Base-by-base conservation (phyloP, 2,113 vertebrate species). In the Festucalex cinctus region DNA sequence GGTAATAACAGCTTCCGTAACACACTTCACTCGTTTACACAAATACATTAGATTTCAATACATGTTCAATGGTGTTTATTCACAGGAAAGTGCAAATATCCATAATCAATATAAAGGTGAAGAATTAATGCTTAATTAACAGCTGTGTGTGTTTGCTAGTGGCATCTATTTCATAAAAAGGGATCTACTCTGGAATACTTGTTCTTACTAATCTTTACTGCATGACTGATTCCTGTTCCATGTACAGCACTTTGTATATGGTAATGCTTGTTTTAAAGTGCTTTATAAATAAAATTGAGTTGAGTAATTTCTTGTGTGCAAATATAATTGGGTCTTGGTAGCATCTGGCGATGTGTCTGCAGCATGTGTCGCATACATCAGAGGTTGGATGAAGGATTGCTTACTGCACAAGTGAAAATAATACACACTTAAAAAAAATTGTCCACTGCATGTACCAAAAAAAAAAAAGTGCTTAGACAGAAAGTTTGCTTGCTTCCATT, bases 41-140 rank as follows among this genome's bases (percentile, higher is more conserved):
- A 16, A 41, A 22, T 41, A 17, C 9, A 20, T 8, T 3, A n/a
- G n/a, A n/a, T n/a, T n/a, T 0, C 63, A 67, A 53, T 5, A 57
- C 9, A 60, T 14, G 22, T 2, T 6, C 58, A 1, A 35, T n/a
- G 2, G 56, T 0, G 1, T 16, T 28, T 51, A 69, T 37, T 62
- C 41, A 54, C 51, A 13, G 46, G 32, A 51, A 59, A 57, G 68
- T 69, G 59, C 59, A 65, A 58, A 57, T 32, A 26, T 35, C 10
- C 17, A 71, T 20, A 71, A 44, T 49, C 2, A n/a, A 77, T 62
- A 26, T 0, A 20, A 26, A 60, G 39, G 58, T 63, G 49, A 58
- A 1, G 39, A 67, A 54, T 65, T 57, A 68, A 72, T 80, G 71
- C 75, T 78, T n/a, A n/a, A n/a, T n/a, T n/a, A 80, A 76, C 37